Base-by-base conservation (phyloP, 2,888 invertebrate genomes). In the Dicycla oo region DNA sequence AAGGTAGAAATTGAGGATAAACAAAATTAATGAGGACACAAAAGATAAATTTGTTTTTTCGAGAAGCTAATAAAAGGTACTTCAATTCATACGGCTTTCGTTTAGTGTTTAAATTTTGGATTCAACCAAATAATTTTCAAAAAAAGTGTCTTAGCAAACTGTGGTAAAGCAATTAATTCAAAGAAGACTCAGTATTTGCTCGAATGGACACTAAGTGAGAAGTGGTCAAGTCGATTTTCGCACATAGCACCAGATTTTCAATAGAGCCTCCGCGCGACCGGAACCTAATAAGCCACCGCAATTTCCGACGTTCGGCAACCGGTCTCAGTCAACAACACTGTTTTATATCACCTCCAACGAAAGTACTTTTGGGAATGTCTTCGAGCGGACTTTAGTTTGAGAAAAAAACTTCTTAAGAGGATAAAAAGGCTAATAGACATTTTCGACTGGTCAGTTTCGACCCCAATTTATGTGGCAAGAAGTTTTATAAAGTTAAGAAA, bases 251-350 rank as follows among this genome's bases (percentile, higher is more conserved):
- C 85, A 88, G 88, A 90, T 89, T 90, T 92, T 92, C 93, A 93
- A 94, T 94, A 90, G 92, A 85, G 82, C 63, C 73, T 83, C 87
- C 78, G 85, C 82, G 80, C 83, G 86, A 78, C 92, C 93, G 94
- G 94, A 94, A 94, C 91, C 91, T 93, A 94, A 95, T 95, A 94
- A 95, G 93, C 85, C 87, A 74, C 90, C 93, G 94, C 94, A 95
- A 95, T 95, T 94, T 95, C 95, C 95, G 93, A 90, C 90, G 86
- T 85, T 88, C 87, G 86, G 85, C 86, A 87, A 88, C 88, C 86
- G 86, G 85, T 86, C 88, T 89, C 84, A 91, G 93, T 93, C 91
- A 92, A 93, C 92, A 92, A 88, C 90, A 88, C 86, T 87, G 86
- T 88, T 91, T 91, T 90, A 90, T 90, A 86, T 88, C 90, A 86